Evolutionary conservation across 2,113 vertebrate genomes (phyloP).

Genomic region (Phyllostomus discolor): DNA sequence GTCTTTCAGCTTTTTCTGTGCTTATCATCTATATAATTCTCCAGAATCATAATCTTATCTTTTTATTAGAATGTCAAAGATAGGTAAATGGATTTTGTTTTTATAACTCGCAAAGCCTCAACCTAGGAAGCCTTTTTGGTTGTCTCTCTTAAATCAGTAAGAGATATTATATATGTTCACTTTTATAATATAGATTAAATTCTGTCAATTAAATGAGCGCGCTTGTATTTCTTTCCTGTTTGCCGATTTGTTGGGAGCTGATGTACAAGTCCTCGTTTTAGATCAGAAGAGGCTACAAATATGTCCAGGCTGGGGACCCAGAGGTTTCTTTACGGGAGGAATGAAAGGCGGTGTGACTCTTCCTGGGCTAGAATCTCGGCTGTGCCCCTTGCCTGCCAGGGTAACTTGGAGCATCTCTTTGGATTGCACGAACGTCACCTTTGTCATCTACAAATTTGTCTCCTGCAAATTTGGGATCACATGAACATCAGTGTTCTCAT

Average conservation of each 20-base stretch:
- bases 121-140: conserved; percentile 36
- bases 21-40: conserved; percentile 71
- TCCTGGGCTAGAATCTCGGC: neutral
- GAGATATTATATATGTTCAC: conserved; percentile 44
- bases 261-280: conserved; percentile 9
- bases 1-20: conserved; percentile 59
- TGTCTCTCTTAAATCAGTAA: conserved; percentile 68
- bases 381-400: neutral
- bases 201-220: conserved; percentile 58
- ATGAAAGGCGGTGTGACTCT: neutral
- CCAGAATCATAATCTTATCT: conserved; percentile 71
- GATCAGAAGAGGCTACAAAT: neutral
- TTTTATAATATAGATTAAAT: conserved; percentile 68
- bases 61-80: conserved; percentile 73
- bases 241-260: conserved; percentile 20
- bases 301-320: neutral
- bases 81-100: conserved; percentile 70
- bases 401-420: neutral
- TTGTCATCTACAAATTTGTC: no score
- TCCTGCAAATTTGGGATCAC: neutral
- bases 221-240: conserved; percentile 60
- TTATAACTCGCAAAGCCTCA: conserved; percentile 57
- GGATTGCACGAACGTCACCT: neutral
- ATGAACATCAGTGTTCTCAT: neutral
- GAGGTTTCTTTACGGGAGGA: neutral